Percentiles rank a stretch among this genome's conserved stretches.
Evolutionary conservation across 2,113 vertebrate genomes (phyloP).

Genomic region (Paradisaea rubra): DNA sequence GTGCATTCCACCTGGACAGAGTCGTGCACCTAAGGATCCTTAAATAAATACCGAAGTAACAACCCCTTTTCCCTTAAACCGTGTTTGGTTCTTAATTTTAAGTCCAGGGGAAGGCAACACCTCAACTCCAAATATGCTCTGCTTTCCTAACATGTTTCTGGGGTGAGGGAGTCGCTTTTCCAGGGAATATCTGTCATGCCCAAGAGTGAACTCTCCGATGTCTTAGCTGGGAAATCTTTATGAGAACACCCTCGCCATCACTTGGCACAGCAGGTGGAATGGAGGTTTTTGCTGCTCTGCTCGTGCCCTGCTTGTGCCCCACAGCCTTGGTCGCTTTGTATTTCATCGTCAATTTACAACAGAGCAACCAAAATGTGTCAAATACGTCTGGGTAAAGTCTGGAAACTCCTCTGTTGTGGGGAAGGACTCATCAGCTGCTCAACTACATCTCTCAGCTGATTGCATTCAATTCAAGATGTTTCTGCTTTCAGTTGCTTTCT

Average conservation of each 20-base stretch:
- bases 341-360: neutral
- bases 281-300: neutral
- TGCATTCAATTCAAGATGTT: neutral
- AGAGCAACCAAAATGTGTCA: neutral
- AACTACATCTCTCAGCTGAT: neutral
- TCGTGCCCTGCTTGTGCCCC: neutral
- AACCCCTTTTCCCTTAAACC: no score
- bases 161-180: neutral
- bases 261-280: neutral
- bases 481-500: neutral
- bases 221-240: neutral
- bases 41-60: no score
- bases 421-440: rapidly evolving
- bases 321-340: neutral
- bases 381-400: neutral
- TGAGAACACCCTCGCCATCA: neutral
- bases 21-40: no score
- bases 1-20: no score
- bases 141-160: neutral
- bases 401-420: neutral
- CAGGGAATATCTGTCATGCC: neutral
- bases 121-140: neutral
- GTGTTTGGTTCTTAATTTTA: no score
- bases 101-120: no score
- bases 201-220: neutral